Base-by-base conservation (phyloP, 2,113 vertebrate species). In the Lichenostomus cassidix region DNA sequence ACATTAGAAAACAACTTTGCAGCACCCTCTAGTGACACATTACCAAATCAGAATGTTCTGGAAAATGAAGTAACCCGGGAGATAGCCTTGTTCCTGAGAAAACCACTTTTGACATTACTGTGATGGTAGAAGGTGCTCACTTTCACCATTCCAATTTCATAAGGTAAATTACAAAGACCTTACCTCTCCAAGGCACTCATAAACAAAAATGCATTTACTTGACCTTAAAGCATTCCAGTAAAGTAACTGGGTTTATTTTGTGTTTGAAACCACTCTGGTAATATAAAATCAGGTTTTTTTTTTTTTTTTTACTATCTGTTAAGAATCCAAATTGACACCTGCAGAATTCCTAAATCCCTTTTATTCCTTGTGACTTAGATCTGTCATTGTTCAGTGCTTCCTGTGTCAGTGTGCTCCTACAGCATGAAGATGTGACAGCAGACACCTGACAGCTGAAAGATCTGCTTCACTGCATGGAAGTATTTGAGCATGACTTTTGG, bases 41-140 rank as follows among this genome's bases (percentile, higher is more conserved):
- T 42, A 29, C 18, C 29, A 69, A 83, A 77, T 65, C 27, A 92
- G 92, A 95, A 95, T 53, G 11, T 96, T 96, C 95, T 93, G 55
- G 94, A 95, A 95, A 86, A 77, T 27, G 4, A 73, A 63, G 12
- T 5, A 7, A 35, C 20, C 13, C 19, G 28, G 17, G 13, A 29
- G 17, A 85, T 3, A 63, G 52, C 3, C 11, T 52, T 37, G 25
- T 18, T 79, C 28, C 33, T 52, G 62, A 78, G 53, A 73, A 87
- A 91, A 67, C 1, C 4, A 14, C 8, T 60, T 67, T 46, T 75
- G 37, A 53, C 21, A 35, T 56, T 29, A n/a, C 5, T 3, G 3
- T 65, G 46, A 15, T 8, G 27, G 39, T 35, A 60, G 29, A 67
- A 71, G 39, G 25, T 73, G 7, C 27, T 83, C 22, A 12, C 9